A percentile compares a stretch with the other conserved stretches of the same genome.
These are phyloP conservation scores for Microdon myrmicae DNA, from an alignment of 2,888 invertebrate genomes.

Conservation along the genomic window DNA sequence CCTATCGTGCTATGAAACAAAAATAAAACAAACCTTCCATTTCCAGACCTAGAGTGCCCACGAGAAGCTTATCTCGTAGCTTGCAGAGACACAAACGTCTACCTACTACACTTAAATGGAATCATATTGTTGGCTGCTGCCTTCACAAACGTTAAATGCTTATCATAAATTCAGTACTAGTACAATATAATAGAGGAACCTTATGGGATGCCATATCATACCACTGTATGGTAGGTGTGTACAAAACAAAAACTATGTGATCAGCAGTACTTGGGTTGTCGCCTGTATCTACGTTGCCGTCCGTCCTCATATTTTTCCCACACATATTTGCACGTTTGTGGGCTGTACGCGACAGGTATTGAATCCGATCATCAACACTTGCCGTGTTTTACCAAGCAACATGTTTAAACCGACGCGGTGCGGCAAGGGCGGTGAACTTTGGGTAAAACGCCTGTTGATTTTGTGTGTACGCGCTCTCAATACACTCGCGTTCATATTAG, in stretches of 20 bases:
- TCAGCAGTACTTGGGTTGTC: too few relatives aligned
- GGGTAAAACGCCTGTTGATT: not conserved
- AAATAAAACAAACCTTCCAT: constrained; percentile 4
- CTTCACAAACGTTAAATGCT: constrained; percentile 12
- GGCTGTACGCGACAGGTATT: too few relatives aligned
- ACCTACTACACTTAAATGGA: constrained; percentile 26
- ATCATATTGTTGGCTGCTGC: constrained; percentile 16
- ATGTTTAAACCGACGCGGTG: constrained; percentile 6
- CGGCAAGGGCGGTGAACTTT: not conserved
- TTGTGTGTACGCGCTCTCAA: constrained; percentile 14
- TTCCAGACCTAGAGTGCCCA: constrained; percentile 8
- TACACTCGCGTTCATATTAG: constrained; percentile 21
- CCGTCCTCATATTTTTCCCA: too few relatives aligned
- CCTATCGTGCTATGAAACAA: constrained; percentile 4
- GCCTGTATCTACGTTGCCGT: too few relatives aligned
- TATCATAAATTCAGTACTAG: constrained; percentile 40
- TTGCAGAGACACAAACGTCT: constrained; percentile 20
- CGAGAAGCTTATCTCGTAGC: constrained; percentile 35
- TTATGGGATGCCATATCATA: too few relatives aligned
- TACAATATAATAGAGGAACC: constrained; percentile 25
- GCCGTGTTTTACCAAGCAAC: constrained; percentile 6
- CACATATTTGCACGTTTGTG: too few relatives aligned
- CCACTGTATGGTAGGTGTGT: too few relatives aligned
- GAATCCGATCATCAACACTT: constrained; percentile 1
- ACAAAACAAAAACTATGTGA: too few relatives aligned